Base-by-base conservation (phyloP, 2,797 vertebrate genomes). In the Myiothlypis chrysogaster region DNA sequence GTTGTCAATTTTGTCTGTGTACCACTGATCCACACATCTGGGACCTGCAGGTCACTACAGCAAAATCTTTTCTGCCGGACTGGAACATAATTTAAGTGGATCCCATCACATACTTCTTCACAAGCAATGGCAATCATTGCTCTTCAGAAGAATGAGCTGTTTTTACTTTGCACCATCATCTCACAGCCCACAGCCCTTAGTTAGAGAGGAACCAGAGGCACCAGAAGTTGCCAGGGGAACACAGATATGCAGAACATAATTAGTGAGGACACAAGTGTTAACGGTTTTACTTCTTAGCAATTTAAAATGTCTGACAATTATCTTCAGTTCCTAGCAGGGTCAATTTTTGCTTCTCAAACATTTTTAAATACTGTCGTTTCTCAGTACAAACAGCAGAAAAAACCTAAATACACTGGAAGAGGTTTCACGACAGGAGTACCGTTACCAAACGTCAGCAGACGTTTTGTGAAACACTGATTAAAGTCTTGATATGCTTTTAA, bases 301-400 rank as follows among this genome's bases (percentile, higher is more conserved):
- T 90, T 90, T 87, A 60, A 95, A 95, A 69, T 64, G 84, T 41
- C 83, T 92, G 70, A 87, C 80, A 80, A 83, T 87, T 89, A 84
- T 70, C 73, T 80, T 89, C 73, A 59, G 68, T 46, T 93, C 75
- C 77, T 94, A 93, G 78, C 88, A 83, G 83, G 92, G 90, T 95
- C 93, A 87, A 82, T 49, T 83, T 90, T 70, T 70, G 55, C 86
- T 84, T 84, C 86, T 87, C 81, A 90, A 92, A 82, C 77, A 89
- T 89, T 93, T 92, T 84, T 49, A 56, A 95, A 92, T 43, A 44
- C 76, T 95, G 83, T 72, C 47, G 34, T 70, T 79, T 69, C 8
- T 8, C 61, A 81, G 69, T 22, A 56, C 85, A 91, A 95, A 85
- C 82, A 93, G 28, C 7, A 65, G 64, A 37, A 75, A 75, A 69